Evolutionary conservation across 2,113 vertebrate genomes (phyloP).

Genomic region (Aspidoscelis tigris): DNA sequence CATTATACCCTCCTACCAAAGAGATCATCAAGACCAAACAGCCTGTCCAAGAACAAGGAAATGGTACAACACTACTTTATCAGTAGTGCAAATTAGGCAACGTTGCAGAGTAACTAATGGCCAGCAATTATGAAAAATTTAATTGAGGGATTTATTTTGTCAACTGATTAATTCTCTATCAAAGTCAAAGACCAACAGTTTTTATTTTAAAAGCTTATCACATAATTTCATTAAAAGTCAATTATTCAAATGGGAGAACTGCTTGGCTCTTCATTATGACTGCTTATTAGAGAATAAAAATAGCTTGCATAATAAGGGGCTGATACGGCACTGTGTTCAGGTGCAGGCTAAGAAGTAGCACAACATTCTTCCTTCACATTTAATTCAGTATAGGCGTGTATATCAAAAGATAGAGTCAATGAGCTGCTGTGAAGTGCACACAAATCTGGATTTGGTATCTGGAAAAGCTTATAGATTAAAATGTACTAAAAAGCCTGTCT

Average conservation of each 20-base stretch:
- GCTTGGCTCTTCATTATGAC: constrained; percentile 15
- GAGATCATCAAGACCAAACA: neutral
- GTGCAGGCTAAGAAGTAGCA: neutral
- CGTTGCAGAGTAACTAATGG: constrained; percentile 22
- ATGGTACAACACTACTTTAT: neutral
- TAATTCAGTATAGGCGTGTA: neutral
- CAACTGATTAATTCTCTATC: constrained; percentile 31
- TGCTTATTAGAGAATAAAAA: constrained; percentile 31
- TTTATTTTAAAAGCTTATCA: constrained; percentile 24
- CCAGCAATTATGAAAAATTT: constrained; percentile 21
- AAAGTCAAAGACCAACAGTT: constrained; percentile 10
- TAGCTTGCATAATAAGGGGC: constrained; percentile 18
- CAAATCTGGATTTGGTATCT: neutral
- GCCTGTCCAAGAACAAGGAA: neutral
- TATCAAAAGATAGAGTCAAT: neutral
- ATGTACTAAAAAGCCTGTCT: neutral
- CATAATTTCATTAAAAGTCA: constrained; percentile 35
- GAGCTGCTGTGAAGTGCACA: neutral
- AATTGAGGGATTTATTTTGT: constrained; percentile 35
- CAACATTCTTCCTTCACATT: constrained; percentile 1
- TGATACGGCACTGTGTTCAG: constrained; percentile 2
- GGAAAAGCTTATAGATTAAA: neutral
- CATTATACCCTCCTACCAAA: neutral
- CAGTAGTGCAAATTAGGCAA: constrained; percentile 19
- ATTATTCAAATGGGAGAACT: constrained; percentile 31